These are phyloP conservation scores for Chaetoderma sp. DNA, from an alignment of 2,888 invertebrate species.

Conservation along the genomic window DNA sequence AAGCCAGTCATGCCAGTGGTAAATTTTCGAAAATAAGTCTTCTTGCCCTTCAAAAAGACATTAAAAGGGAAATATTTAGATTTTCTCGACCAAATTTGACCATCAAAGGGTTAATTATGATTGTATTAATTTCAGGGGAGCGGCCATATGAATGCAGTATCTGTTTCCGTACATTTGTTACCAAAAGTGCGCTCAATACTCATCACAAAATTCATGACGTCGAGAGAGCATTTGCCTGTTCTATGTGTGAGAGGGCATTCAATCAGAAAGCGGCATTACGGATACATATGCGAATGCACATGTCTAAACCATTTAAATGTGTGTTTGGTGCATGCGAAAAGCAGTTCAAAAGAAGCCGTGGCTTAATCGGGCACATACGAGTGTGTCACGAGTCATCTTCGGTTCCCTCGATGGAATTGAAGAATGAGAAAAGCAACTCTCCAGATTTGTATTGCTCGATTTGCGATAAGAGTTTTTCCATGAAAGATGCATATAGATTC, in stretches of 20 bases:
- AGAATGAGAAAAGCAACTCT: too few species aligned
- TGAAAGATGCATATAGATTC: neutral
- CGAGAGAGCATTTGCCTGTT: neutral
- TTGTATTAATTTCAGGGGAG: too few species aligned
- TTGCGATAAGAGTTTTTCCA: neutral
- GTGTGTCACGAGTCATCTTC: neutral
- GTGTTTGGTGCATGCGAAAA: neutral
- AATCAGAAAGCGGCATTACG: neutral
- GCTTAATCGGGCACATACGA: neutral
- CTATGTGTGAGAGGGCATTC: neutral
- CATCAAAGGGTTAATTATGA: too few species aligned
- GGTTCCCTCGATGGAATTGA: too few species aligned
- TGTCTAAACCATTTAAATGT: neutral
- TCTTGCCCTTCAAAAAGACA: too few species aligned
- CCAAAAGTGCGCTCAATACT: neutral
- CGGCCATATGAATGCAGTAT: neutral
- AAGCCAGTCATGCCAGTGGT: too few species aligned
- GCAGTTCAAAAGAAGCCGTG: neutral
- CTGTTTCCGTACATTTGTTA: neutral
- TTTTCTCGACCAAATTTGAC: too few species aligned
- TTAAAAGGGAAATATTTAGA: too few species aligned
- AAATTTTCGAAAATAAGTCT: too few species aligned
- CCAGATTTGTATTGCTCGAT: neutral
- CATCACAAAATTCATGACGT: neutral
- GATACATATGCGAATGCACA: neutral